These are phyloP conservation scores for Rutpela maculata DNA, from an alignment of 2,888 invertebrate species.

Conservation along the genomic window DNA sequence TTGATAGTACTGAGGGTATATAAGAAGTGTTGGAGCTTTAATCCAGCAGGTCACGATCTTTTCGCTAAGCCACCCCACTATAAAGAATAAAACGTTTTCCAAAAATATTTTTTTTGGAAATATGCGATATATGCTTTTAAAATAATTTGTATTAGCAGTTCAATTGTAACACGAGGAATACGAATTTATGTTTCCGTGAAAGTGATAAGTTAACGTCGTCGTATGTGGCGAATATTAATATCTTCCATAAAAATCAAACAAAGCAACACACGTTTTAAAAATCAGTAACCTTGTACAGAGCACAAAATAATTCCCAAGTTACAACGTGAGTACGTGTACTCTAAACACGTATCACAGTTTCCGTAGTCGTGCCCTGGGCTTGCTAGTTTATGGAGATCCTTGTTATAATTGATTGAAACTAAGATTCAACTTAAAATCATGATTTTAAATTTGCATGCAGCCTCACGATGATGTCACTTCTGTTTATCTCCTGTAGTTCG, in stretches of 20 bases:
- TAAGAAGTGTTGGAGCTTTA: too few relatives aligned
- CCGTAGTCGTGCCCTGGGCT: background rate
- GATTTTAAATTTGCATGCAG: constrained; percentile 4
- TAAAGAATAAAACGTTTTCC: too few relatives aligned
- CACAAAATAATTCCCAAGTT: constrained; percentile 7
- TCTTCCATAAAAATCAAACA: background rate
- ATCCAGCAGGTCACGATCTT: too few relatives aligned
- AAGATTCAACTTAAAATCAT: constrained; percentile 7
- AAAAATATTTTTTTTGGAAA: too few relatives aligned
- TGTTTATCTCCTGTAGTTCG: background rate
- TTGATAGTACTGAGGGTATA: too few relatives aligned
- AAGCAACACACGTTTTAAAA: background rate
- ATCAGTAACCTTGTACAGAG: constrained; percentile 2
- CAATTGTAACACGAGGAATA: background rate
- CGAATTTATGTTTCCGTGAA: background rate
- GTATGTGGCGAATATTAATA: background rate
- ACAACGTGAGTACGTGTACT: constrained; percentile 4
- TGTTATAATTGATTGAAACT: constrained; percentile 7
- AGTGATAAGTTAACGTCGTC: background rate
- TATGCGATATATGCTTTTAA: background rate
- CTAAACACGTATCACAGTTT: constrained; percentile 1
- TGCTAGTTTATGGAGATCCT: background rate
- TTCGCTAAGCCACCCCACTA: too few relatives aligned
- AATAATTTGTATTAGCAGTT: background rate
- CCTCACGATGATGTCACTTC: constrained; percentile 7